Conservation (phyloP, 2,888 invertebrate genomes). For the Drosophila multiciliata region DNA sequence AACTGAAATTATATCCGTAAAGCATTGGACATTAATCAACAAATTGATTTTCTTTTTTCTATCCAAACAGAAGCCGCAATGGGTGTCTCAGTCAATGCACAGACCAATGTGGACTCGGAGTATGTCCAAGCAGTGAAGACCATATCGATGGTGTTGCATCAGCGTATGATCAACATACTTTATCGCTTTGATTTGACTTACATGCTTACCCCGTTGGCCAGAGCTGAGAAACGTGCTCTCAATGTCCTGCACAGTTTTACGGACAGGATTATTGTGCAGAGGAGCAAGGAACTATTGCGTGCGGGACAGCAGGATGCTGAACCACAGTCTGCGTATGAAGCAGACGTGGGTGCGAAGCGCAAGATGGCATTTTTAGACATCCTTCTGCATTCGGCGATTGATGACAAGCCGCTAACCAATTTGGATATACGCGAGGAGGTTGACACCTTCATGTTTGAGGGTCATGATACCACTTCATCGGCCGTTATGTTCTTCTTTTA, state of each 20-base stretch:
- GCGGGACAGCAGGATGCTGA: not conserved
- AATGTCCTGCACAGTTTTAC: conserved; percentile 86
- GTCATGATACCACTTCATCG: conserved; percentile 86
- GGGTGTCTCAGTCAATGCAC: conserved; percentile 91
- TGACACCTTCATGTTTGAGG: conserved; percentile 91
- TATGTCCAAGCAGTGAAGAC: conserved; percentile 91
- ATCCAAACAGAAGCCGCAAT: conserved; percentile 91
- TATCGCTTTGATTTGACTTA: conserved; percentile 83
- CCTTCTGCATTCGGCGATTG: conserved; percentile 87
- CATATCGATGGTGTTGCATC: conserved; percentile 83
- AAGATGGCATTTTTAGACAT: conserved; percentile 89
- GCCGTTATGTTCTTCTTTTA: conserved; percentile 86
- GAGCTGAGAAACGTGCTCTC: conserved; percentile 86
- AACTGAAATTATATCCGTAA: not conserved
- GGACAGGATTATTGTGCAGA: conserved; percentile 86
- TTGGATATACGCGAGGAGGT: conserved; percentile 89
- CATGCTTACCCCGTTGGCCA: conserved; percentile 87
- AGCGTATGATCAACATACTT: conserved; percentile 84
- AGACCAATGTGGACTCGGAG: conserved; percentile 88
- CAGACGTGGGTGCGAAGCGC: conserved; percentile 86
- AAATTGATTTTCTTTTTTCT: not conserved
- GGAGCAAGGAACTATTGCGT: conserved; percentile 82
- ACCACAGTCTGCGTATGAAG: conserved; percentile 68
- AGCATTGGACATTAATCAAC: not conserved
- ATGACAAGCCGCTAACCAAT: conserved; percentile 87